These are phyloP conservation scores for Caenorhabditis elegans DNA, from an alignment of 1,140 invertebrate genomes.

Conservation along the genomic window WBcel235 BX284606.5:3854501-3855000, in stretches of 20 bases:
- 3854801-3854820: neutral
- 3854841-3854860: neutral
- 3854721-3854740: slow-evolving; percentile 32
- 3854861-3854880: too few relatives aligned
- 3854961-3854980: too few relatives aligned
- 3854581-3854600: slow-evolving; percentile 19
- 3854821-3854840: neutral
- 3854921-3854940: too few relatives aligned
- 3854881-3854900: too few relatives aligned
- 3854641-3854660: neutral
- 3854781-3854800: neutral
- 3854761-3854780: slow-evolving; percentile 20
- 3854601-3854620: slow-evolving; percentile 22
- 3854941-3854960: too few relatives aligned
- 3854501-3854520: neutral
- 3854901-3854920: too few relatives aligned
- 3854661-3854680: neutral
- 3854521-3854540: neutral
- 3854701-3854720: slow-evolving; percentile 14
- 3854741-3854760: neutral
- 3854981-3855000: too few relatives aligned
- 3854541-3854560: slow-evolving; percentile 22
- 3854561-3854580: slow-evolving; percentile 2
- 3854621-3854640: neutral
- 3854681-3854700: neutral